Percentiles rank a stretch among this genome's conserved stretches.
These are phyloP conservation scores for Horisme vitalbata DNA, from an alignment of 2,888 invertebrate species.

Conservation along the genomic window DNA sequence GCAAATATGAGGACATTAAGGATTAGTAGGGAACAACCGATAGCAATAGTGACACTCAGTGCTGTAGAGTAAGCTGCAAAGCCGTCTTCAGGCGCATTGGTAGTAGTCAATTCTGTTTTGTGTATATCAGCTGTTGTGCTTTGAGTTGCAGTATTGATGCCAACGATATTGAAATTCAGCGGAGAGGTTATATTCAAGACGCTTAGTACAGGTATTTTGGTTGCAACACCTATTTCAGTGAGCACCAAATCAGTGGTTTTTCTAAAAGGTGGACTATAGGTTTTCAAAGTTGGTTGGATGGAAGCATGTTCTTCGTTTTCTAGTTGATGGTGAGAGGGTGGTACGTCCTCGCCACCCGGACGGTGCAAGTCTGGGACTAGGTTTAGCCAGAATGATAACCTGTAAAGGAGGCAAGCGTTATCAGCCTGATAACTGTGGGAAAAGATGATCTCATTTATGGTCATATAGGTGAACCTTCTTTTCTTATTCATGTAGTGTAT, in stretches of 20 bases:
- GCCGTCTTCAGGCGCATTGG: slow-evolving; percentile 89
- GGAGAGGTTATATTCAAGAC: slow-evolving; percentile 71
- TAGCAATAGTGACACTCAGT: slow-evolving; percentile 95
- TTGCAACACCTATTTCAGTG: slow-evolving; percentile 66
- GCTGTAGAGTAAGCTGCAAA: slow-evolving; percentile 96
- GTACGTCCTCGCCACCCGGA: slow-evolving; percentile 93
- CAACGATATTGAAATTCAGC: slow-evolving; percentile 68
- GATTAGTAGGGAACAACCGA: slow-evolving; percentile 95
- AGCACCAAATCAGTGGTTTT: slow-evolving; percentile 79
- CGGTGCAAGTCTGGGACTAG: slow-evolving; percentile 95
- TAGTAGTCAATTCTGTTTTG: slow-evolving; percentile 73
- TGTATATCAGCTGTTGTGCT: slow-evolving; percentile 61
- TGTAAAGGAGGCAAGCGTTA: slow-evolving; percentile 48
- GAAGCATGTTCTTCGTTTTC: slow-evolving; percentile 87
- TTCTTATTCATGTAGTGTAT: too few species aligned
- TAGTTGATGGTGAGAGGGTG: slow-evolving; percentile 92
- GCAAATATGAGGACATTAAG: slow-evolving; percentile 97
- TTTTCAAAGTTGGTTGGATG: slow-evolving; percentile 79
- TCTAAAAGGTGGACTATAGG: slow-evolving; percentile 80
- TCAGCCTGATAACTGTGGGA: too few species aligned
- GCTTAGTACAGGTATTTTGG: slow-evolving; percentile 65
- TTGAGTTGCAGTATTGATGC: slow-evolving; percentile 64
- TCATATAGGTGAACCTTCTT: too few species aligned
- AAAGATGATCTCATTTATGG: too few species aligned
- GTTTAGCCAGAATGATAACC: slow-evolving; percentile 97